Percentiles rank a stretch among this genome's conserved stretches.
These are phyloP conservation scores for Actias luna DNA, from an alignment of 2,888 invertebrate species.

Conservation along the genomic window DNA sequence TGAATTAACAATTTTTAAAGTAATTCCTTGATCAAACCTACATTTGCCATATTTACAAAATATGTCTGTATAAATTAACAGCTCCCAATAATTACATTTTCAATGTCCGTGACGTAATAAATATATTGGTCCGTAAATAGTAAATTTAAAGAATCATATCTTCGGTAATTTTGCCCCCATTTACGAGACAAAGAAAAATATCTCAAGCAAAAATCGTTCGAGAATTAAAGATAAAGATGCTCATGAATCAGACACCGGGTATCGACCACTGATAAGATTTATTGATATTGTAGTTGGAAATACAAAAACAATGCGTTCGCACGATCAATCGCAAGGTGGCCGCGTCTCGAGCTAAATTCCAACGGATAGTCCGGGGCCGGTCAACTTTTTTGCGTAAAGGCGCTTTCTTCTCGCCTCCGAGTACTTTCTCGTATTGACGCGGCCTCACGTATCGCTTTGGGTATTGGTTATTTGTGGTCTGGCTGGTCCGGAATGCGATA, in stretches of 20 bases:
- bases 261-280: neutral
- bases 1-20: neutral
- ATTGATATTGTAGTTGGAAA: conserved; percentile 5
- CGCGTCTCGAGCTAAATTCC: conserved; percentile 13
- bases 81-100: neutral
- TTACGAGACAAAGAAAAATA: neutral
- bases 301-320: conserved; percentile 16
- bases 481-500: conserved; percentile 1
- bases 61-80: neutral
- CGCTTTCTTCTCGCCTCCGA: conserved; percentile 13
- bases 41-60: neutral
- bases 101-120: neutral
- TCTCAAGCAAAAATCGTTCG: neutral
- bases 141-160: no score
- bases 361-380: conserved; percentile 12
- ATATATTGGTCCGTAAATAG: no score
- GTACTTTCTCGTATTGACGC: conserved; percentile 11
- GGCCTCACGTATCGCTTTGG: conserved; percentile 12
- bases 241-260: conserved; percentile 1
- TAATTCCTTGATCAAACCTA: neutral
- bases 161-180: neutral
- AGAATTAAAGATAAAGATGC: neutral
- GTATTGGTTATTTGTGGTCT: conserved; percentile 3
- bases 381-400: conserved; percentile 6
- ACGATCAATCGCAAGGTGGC: conserved; percentile 13